Base-by-base conservation (phyloP, 2,888 invertebrate species). In the Trachelus iudaicus region DNA sequence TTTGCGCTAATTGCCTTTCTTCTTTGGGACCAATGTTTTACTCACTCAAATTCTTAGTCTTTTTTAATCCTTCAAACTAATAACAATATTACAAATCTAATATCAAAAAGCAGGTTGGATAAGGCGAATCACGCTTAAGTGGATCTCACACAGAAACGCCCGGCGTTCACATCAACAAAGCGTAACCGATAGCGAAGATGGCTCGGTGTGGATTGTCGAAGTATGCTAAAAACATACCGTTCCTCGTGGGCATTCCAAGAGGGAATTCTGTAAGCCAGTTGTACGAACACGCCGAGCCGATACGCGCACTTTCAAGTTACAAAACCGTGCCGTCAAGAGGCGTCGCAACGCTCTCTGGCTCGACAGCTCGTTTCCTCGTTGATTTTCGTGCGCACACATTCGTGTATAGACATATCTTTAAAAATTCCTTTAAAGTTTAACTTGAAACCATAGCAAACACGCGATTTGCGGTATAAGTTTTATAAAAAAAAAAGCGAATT, bases 241-340 rank as follows among this genome's bases (percentile, higher is more conserved):
- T 87, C 87, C 88, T 87, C 86, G 87, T 85, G 85, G 85, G 86
- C 89, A 89, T 89, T 89, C 88, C 89, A 85, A 87, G 84, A 85
- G 85, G 88, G 87, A 88, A 88, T 89, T 86, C 87, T 85, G 86
- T 85, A 84, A 88, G 88, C 85, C 88, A 88, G 89, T 89, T 85
- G 88, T 82, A 86, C 86, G 86, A 83, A 84, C 85, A 87, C 85
- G 87, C 86, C 79, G 71, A 83, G 79, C 82, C 83, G 83, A 83
- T 81, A 81, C 81, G 85, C 83, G 84, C 79, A 84, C 85, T 84
- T 84, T 83, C 84, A 78, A 84, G 79, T 82, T 81, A 77, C 81
- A 77, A 76, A 76, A 81, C 76, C 79, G 79, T 75, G 76, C 78
- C 76, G 40, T 33, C 71, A 34, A 31, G 71, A 71, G 71, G 71